Evolutionary conservation across 2,888 invertebrate genomes (phyloP).

Genomic region (Colostygia pectinataria): DNA sequence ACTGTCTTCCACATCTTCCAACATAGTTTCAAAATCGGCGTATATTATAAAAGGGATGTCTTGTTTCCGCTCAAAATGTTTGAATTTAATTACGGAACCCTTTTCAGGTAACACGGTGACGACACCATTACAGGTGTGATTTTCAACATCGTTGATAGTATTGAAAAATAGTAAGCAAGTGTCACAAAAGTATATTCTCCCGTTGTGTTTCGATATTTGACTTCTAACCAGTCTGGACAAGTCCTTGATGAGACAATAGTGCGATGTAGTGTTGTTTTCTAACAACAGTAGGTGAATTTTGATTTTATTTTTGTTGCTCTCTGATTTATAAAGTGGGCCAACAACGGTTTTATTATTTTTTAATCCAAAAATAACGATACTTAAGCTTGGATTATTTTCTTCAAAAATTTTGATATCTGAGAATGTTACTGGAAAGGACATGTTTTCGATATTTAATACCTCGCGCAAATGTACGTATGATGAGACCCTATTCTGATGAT

Average conservation of each 20-base stretch:
- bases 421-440: neutral
- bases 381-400: neutral
- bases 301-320: neutral
- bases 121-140: neutral
- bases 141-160: neutral
- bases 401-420: neutral
- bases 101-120: conserved; percentile 3
- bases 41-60: neutral
- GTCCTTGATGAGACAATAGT: conserved; percentile 4
- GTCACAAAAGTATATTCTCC: conserved; percentile 3
- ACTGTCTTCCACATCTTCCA: neutral
- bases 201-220: conserved; percentile 6
- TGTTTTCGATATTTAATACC: neutral
- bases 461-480: neutral
- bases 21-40: conserved; percentile 6
- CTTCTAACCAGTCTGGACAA: neutral
- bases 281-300: neutral
- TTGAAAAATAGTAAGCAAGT: conserved; percentile 6
- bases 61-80: neutral
- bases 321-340: neutral
- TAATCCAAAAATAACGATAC: neutral
- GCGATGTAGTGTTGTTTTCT: neutral
- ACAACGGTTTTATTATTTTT: neutral
- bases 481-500: neutral
- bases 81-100: conserved; percentile 2